Evolutionary conservation across 2,113 vertebrate genomes (phyloP), one percentile per base, ranked within the genome.

Genomic region (Pterocles orientalis): DNA sequence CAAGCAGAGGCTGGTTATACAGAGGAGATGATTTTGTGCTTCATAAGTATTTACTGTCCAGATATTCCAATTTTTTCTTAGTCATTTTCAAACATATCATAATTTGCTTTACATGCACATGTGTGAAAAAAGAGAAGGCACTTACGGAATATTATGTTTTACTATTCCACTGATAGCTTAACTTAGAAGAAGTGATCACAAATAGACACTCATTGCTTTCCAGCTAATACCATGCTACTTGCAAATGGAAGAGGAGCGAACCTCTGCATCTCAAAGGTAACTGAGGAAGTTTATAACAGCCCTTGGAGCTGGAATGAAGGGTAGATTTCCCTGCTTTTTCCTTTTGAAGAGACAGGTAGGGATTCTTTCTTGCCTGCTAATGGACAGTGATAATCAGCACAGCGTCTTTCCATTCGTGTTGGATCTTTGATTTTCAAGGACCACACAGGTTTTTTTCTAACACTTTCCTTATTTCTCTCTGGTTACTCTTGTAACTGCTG

Each of bases 91-190:
- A 14, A 33, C 9, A 4, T 6, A 18, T 65, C 36, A 9, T 7
- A 4, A 41, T 69, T 77, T 29, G 33, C 54, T 86, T 76, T 33
- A 6, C 11, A 0, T 34, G 14, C 43, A 25, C 0, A 0, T 41
- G 29, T n/a, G 12, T 64, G 60, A 28, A 18, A 18, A 39, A 68
- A 25, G 39, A 57, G 78, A 53, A 11, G 2, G 50, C 51, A 6
- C n/a, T 73, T 16, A 4, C 0, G 20, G 41, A 41, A 18, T 54
- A 14, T 53, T 33, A 0, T 8, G 16, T 60, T 81, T 78, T 51
- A 47, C 36, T 39, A 2, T 86, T 56, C 28, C 86, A 66, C 66
- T 53, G 58, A 14, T 8, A 56, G 48, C 43, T 83, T 64, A 43
- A 71, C 51, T n/a, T 54, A 28, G 82, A n/a, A 18, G 69, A 31